Percentiles rank a stretch among this genome's conserved stretches.
Conservation (phyloP, 2,797 vertebrate species). For the Muscicapa striata region DNA sequence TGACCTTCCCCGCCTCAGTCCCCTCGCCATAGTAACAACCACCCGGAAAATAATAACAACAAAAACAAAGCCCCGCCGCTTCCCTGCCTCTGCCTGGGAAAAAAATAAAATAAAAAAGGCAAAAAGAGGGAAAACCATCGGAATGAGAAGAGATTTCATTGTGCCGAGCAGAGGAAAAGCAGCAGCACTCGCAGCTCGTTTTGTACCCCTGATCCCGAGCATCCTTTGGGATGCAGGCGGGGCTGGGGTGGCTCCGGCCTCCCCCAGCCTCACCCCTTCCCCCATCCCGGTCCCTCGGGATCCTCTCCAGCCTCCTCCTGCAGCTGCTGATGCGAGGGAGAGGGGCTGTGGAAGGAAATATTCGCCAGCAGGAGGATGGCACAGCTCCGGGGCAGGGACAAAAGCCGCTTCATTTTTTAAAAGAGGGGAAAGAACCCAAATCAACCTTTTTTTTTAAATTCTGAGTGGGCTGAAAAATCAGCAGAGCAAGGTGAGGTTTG, state of each 20-base stretch:
- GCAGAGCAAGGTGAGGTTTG: not conserved
- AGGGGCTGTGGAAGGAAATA: not conserved
- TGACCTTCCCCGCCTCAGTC: slow-evolving; percentile 16
- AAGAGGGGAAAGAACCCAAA: not conserved
- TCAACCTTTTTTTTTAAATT: too few relatives aligned
- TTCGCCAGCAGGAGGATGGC: not conserved
- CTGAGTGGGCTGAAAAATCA: not conserved
- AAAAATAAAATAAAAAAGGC: rapidly evolving
- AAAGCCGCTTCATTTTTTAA: not conserved
- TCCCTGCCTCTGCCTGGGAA: not conserved
- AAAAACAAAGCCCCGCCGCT: not conserved
- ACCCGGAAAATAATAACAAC: not conserved
- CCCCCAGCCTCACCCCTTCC: not conserved
- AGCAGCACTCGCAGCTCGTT: not conserved
- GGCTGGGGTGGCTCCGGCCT: rapidly evolving
- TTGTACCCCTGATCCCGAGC: not conserved
- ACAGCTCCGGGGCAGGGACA: not conserved
- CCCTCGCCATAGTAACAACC: slow-evolving; percentile 53
- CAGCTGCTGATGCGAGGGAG: not conserved
- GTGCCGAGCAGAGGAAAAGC: not conserved
- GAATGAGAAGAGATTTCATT: not conserved
- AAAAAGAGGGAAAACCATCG: rapidly evolving
- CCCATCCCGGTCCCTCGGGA: not conserved
- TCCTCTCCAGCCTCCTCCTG: not conserved
- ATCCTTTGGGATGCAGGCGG: not conserved